Conservation (phyloP, 1,140 invertebrate genomes). For the Drosophila simulans region DNA sequence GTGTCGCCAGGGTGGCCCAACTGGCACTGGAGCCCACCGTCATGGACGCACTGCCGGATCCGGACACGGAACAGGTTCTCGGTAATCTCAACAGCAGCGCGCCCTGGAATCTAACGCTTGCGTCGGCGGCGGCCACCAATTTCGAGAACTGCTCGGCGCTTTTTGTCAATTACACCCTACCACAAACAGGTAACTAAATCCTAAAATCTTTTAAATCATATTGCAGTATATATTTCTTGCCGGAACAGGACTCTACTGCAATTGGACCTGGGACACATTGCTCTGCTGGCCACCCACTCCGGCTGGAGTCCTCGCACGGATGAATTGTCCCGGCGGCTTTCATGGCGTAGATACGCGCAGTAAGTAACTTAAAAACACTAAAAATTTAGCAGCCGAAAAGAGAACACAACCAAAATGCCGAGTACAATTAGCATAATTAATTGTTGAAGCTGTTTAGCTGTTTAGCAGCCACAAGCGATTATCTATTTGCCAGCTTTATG, state of each 20-base stretch:
- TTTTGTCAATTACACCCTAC: conserved; percentile 78
- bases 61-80: neutral
- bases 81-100: conserved; percentile 13
- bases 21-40: conserved; percentile 36
- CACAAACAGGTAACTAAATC: conserved; percentile 57
- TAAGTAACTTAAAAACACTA: conserved; percentile 85
- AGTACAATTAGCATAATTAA: no score
- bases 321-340: conserved; percentile 88
- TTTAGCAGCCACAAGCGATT: no score
- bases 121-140: conserved; percentile 56
- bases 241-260: conserved; percentile 86
- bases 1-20: conserved; percentile 39
- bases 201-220: no score
- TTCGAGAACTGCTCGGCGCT: conserved; percentile 71
- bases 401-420: no score
- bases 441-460: no score
- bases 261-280: conserved; percentile 89
- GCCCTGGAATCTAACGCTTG: conserved; percentile 50
- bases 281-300: conserved; percentile 92
- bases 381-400: no score
- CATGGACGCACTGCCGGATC: conserved; percentile 14
- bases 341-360: conserved; percentile 90
- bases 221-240: neutral
- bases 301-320: conserved; percentile 86
- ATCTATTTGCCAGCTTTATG: neutral